Evolutionary conservation across 1,140 invertebrate species (phyloP), one percentile per base, ranked within the genome.

Genomic region (Vanessa tameamea): DNA sequence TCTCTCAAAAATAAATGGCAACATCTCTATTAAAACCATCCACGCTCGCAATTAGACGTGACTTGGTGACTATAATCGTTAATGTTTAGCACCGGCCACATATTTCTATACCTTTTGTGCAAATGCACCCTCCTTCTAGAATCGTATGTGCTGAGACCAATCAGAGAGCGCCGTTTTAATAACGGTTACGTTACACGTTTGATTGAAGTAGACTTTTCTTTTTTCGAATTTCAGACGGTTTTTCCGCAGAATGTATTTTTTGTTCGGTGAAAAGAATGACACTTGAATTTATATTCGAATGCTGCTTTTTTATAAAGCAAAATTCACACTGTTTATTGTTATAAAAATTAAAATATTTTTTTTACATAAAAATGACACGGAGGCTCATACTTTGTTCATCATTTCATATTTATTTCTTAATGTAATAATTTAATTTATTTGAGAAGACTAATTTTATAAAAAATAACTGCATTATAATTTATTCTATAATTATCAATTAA

Each of bases 31-130:
- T 85, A 76, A 79, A 64, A 37, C 75, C 66, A 37, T 83, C 85
- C 85, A 55, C 64, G 72, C 64, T 85, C 73, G 87, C 89, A 91
- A 91, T 91, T 91, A 91, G 89, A 90, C 87, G 85, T 89, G 87
- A 91, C 86, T 90, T 87, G 88, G 87, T 80, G 86, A 82, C 87
- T 85, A 91, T 91, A 89, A 91, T 87, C 88, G 89, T 91, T 89
- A 91, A 90, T 90, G 89, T 88, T 91, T 87, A 91, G 87, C 78
- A 83, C 85, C 85, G 87, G 84, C 84, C 88, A 86, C 89, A 89
- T 87, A 89, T 89, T 89, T 85, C 85, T 80, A 73, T 88, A 85
- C 89, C 85, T 88, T n/a, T 86, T 85, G 82, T 86, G 84, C 88
- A 81, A 87, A 86, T 89, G 85, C 87, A 82, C 85, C 84, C 82